These are phyloP conservation scores for Machimus atricapillus DNA, from an alignment of 2,888 invertebrate species.

Conservation along the genomic window DNA sequence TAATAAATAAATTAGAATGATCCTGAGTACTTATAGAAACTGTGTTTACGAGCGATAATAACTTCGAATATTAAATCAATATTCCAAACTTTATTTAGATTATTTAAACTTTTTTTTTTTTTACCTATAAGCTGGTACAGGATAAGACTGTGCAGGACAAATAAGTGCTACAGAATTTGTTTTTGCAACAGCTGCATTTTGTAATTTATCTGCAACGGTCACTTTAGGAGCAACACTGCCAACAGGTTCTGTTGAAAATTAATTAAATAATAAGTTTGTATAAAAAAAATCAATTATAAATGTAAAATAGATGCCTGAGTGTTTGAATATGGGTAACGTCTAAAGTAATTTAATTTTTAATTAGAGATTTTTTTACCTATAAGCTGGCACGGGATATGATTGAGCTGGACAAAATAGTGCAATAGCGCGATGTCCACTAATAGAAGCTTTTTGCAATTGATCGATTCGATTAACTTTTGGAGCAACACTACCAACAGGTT, in stretches of 20 bases:
- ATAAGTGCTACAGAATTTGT: constrained; percentile 66
- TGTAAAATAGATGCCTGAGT: neutral
- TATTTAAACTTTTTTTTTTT: neutral
- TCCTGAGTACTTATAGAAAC: too few species aligned
- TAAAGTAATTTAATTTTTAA: neutral
- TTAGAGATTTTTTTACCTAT: constrained; percentile 65
- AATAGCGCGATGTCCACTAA: constrained; percentile 64
- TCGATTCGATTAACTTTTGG: constrained; percentile 76
- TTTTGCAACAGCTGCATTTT: constrained; percentile 54
- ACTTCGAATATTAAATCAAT: too few species aligned
- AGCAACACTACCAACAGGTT: constrained; percentile 65
- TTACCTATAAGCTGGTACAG: constrained; percentile 58
- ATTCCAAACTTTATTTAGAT: too few species aligned
- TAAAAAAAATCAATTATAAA: neutral
- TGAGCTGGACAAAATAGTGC: constrained; percentile 78
- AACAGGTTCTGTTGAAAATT: constrained; percentile 59
- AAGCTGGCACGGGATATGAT: constrained; percentile 75
- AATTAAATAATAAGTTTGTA: neutral
- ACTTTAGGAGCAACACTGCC: constrained; percentile 69
- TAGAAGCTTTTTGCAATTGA: constrained; percentile 66
- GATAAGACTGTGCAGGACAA: constrained; percentile 77
- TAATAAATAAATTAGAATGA: too few species aligned
- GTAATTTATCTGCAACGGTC: constrained; percentile 62
- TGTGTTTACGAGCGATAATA: neutral
- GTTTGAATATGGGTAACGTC: neutral